Conservation (phyloP, 2,797 vertebrate species). For the Pampus argenteus region DNA sequence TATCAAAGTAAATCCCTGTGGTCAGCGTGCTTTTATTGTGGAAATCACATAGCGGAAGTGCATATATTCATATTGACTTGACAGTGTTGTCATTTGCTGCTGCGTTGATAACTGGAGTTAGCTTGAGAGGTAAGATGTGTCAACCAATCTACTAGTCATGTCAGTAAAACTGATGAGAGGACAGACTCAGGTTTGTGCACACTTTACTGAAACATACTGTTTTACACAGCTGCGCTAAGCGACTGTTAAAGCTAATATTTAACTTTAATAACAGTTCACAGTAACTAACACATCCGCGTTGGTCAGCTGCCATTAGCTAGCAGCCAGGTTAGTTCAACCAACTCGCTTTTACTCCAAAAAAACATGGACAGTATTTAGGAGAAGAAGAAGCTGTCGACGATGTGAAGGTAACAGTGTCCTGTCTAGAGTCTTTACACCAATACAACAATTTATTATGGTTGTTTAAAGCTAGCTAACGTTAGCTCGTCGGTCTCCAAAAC, state of each 20-base stretch:
- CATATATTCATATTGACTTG: fast-evolving
- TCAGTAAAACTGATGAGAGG: neutral
- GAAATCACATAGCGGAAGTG: neutral
- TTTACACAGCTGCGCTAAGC: no score
- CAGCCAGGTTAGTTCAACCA: neutral
- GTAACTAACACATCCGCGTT: conserved; percentile 15
- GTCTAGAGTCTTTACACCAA: neutral
- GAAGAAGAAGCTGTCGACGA: no score
- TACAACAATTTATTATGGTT: neutral
- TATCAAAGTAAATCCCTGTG: no score
- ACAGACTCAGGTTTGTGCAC: no score
- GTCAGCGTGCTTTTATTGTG: conserved; percentile 15
- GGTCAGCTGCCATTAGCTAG: conserved; percentile 39
- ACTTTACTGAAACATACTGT: neutral
- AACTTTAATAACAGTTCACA: conserved; percentile 6
- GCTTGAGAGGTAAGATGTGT: conserved; percentile 13
- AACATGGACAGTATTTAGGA: neutral
- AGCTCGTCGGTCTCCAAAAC: conserved; percentile 12
- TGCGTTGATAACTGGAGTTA: neutral
- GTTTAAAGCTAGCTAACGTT: conserved; percentile 15
- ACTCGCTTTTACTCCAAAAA: neutral
- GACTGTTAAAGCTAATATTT: neutral
- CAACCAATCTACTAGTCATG: neutral
- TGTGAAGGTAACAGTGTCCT: conserved; percentile 3
- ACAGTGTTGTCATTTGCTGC: neutral